Base-by-base conservation (phyloP, 2,113 vertebrate species). In the Neotoma lepida region DNA sequence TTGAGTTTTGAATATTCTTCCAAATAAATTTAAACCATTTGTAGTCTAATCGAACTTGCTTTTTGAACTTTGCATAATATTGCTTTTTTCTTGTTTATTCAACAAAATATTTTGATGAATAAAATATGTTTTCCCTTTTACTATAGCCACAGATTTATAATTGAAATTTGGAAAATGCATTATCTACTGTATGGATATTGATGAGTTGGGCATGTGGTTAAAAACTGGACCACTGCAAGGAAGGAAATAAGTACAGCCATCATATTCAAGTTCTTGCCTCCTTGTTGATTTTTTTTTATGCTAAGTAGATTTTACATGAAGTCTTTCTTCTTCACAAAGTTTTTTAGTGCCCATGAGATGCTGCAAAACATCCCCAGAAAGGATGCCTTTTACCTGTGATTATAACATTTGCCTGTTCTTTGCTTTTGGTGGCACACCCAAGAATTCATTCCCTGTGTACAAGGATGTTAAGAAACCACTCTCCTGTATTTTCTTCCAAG, bases 271-370 rank as follows among this genome's bases (percentile, higher is more conserved):
- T 86, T 76, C 41, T 7, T 49, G 30, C 17, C 35, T 7, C n/a
- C 54, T 64, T 86, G 39, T 85, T 49, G 39, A 26, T 30, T 70
- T 76, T 76, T 1, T 58, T 54, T 86, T 78, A 35, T 24, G 7
- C 1, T 68, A 90, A 78, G 18, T 39, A 30, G 2, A 39, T 28
- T 12, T 77, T 70, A 13, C 3, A 78, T 33, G 13, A 89, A 6
- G 8, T 49, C 1, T 78, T 8, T 49, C 3, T 1, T 33, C 18
- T 56, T 86, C 30, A 85, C 49, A 94, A 24, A 24, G 20, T 28
- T 70, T 1, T n/a, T 28, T 14, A 61, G 30, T 44, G 2, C 1
- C 4, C 35, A 30, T 15, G 22, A 41, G 6, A 13, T 0, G 61
- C 2, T 84, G 5, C 8, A 56, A 15, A 10, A 66, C 24, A 56